A percentile compares a stretch with the other conserved stretches of the same genome.
phyloP scores from a whole-genome alignment of 2,113 vertebrate species.

The Python bivittatus region DNA sequence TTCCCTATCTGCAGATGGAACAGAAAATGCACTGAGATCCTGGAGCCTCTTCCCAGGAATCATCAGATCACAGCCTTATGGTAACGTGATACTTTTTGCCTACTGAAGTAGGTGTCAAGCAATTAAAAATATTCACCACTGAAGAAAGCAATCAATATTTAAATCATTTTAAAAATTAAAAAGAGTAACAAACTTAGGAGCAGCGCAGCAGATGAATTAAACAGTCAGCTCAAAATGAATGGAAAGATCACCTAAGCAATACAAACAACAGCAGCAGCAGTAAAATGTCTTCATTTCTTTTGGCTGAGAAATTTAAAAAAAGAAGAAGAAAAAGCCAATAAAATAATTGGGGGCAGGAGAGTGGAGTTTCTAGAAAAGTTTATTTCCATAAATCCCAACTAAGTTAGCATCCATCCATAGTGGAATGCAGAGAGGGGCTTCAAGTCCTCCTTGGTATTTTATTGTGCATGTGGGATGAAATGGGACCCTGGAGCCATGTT shows the following conservation, averaged over 20 bases:
- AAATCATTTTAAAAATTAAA: neutral
- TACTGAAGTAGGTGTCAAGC: neutral
- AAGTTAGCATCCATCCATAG: neutral
- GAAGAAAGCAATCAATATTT: neutral
- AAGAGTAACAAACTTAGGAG: neutral
- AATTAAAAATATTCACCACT: neutral
- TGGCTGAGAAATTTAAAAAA: no score
- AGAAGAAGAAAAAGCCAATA: no score
- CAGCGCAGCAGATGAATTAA: neutral
- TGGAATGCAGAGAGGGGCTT: neutral
- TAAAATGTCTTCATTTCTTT: neutral
- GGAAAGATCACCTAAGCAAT: neutral
- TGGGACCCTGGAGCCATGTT: neutral
- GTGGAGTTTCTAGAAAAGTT: neutral
- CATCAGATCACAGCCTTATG: neutral
- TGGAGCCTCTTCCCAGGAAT: neutral
- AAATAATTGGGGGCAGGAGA: neutral
- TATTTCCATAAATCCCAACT: neutral
- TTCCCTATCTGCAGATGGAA: neutral
- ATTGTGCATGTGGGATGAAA: neutral
- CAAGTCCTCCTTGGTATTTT: neutral
- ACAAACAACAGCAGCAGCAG: neutral
- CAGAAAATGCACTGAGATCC: neutral
- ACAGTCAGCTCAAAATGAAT: neutral
- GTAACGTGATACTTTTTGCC: neutral